Conservation (phyloP, 2,888 invertebrate species). For the Apamea monoglypha region DNA sequence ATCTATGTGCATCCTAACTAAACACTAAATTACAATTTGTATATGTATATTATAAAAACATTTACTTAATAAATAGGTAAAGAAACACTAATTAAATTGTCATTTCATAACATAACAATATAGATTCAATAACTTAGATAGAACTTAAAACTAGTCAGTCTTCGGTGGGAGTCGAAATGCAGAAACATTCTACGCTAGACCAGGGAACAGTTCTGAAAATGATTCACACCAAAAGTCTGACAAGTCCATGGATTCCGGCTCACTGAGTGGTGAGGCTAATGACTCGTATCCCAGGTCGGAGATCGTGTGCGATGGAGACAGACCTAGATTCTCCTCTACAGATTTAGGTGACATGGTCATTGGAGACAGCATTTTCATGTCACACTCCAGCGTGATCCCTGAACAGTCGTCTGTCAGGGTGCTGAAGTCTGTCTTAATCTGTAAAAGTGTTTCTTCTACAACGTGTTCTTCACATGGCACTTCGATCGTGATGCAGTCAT, state of each 20-base stretch:
- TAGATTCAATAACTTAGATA: slow-evolving; percentile 68
- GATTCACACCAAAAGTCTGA: slow-evolving; percentile 94
- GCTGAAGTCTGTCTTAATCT: slow-evolving; percentile 79
- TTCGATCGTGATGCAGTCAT: slow-evolving; percentile 93
- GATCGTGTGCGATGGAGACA: slow-evolving; percentile 85
- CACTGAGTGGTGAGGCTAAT: slow-evolving; percentile 87
- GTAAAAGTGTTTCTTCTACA: slow-evolving; percentile 78
- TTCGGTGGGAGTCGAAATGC: slow-evolving; percentile 82
- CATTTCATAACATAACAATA: slow-evolving; percentile 73
- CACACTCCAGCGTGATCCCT: slow-evolving; percentile 80
- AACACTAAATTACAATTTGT: slow-evolving; percentile 61
- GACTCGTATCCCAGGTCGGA: slow-evolving; percentile 89
- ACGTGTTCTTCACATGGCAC: slow-evolving; percentile 91
- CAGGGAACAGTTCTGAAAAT: slow-evolving; percentile 94
- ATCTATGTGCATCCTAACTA: slow-evolving; percentile 81
- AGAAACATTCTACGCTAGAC: slow-evolving; percentile 89
- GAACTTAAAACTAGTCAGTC: slow-evolving; percentile 86
- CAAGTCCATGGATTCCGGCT: slow-evolving; percentile 85
- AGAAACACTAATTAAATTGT: slow-evolving; percentile 71
- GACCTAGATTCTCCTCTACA: slow-evolving; percentile 80
- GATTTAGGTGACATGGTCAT: slow-evolving; percentile 83
- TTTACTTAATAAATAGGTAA: slow-evolving; percentile 62
- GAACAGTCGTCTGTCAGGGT: slow-evolving; percentile 75
- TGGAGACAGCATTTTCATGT: slow-evolving; percentile 87
- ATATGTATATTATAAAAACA: slow-evolving; percentile 63